A percentile compares a stretch with the other conserved stretches of the same genome.
These are phyloP conservation scores for Mormyrops boulengeri DNA, from an alignment of 2,797 vertebrate genomes.

Conservation along the genomic window DNA sequence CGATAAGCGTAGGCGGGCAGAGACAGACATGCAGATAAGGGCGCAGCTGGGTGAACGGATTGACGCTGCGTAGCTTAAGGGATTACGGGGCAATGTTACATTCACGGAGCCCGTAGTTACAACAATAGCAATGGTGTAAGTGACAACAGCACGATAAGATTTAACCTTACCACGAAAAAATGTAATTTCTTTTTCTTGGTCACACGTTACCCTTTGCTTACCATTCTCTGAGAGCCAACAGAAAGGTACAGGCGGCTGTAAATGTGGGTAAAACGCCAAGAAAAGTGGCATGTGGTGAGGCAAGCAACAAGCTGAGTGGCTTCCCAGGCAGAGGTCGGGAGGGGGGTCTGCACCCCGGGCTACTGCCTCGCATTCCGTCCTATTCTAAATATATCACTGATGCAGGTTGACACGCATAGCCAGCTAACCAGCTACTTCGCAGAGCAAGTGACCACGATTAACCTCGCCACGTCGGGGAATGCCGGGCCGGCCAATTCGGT, in stretches of 20 bases:
- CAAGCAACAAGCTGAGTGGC: background rate
- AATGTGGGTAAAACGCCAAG: background rate
- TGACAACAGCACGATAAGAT: background rate
- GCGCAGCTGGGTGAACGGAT: background rate
- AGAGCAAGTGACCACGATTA: constrained; percentile 5
- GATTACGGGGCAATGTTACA: constrained; percentile 41
- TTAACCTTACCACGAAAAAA: background rate
- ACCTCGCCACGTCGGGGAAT: background rate
- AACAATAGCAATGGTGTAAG: constrained; percentile 12
- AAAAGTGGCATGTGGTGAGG: constrained; percentile 3
- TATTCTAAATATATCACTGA: constrained; percentile 62
- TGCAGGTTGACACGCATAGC: constrained; percentile 57
- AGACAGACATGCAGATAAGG: background rate
- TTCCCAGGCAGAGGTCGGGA: constrained; percentile 4
- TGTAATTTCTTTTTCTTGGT: background rate
- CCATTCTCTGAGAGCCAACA: background rate
- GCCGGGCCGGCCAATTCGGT: background rate
- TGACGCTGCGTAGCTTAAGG: constrained; percentile 33
- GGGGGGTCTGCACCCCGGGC: constrained; percentile 4
- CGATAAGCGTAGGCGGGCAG: background rate
- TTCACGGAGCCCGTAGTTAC: background rate
- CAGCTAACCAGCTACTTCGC: constrained; percentile 37
- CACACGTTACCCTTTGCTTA: background rate
- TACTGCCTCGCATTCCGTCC: constrained; percentile 46
- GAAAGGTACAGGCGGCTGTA: background rate